Evolutionary conservation across 2,888 invertebrate genomes (phyloP).

Genomic region (Heliconius hortense): DNA sequence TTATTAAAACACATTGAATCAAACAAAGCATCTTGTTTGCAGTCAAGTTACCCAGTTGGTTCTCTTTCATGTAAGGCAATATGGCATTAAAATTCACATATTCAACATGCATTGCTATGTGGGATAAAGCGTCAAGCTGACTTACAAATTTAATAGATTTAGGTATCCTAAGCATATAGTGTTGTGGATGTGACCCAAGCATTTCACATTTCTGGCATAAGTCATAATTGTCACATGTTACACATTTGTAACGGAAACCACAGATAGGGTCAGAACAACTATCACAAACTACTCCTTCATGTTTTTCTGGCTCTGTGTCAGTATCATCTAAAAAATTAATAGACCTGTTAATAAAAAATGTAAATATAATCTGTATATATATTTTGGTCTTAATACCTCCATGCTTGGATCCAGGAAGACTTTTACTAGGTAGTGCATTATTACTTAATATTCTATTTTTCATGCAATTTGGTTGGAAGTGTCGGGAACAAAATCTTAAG

Average conservation of each 20-base stretch:
- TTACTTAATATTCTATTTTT: slow-evolving; percentile 62
- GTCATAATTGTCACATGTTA: slow-evolving; percentile 90
- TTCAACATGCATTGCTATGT: background rate
- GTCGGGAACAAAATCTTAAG: slow-evolving; percentile 67
- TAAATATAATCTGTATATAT: background rate
- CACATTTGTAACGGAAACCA: slow-evolving; percentile 93
- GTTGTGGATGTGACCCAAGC: slow-evolving; percentile 85
- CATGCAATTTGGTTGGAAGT: slow-evolving; percentile 60
- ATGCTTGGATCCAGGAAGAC: slow-evolving; percentile 54
- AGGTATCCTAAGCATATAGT: slow-evolving; percentile 88
- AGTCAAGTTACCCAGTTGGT: background rate
- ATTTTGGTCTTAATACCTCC: slow-evolving; percentile 49
- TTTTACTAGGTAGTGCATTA: slow-evolving; percentile 64
- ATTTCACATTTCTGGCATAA: slow-evolving; percentile 89
- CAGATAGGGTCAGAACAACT: slow-evolving; percentile 83
- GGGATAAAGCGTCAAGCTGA: background rate
- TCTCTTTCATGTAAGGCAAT: no score
- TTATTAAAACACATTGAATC: background rate
- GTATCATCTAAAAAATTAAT: slow-evolving; percentile 42
- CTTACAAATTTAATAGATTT: slow-evolving; percentile 64
- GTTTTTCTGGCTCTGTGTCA: slow-evolving; percentile 54
- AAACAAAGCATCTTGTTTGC: background rate
- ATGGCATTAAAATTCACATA: no score
- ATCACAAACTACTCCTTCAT: slow-evolving; percentile 86
- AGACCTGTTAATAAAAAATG: background rate